Base-by-base conservation (phyloP, 2,113 vertebrate species). In the Gila orcuttii region DNA sequence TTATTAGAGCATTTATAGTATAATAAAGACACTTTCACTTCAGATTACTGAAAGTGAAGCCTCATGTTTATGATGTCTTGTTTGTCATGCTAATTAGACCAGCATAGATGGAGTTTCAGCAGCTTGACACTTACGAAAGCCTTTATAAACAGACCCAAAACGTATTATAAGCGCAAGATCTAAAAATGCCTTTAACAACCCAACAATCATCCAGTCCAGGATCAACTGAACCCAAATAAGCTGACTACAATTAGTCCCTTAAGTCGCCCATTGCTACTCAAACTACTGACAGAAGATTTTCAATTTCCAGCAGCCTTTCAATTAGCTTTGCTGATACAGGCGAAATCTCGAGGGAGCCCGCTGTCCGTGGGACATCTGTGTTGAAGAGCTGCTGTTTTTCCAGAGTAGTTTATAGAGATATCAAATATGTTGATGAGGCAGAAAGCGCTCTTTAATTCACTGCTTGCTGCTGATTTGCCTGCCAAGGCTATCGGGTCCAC, bases 351-450 rank as follows among this genome's bases (percentile, higher is more conserved):
- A 57, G 71, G 33, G 45, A 64, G 77, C 25, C 50, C 39, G 77
- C n/a, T 73, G 69, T 81, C 85, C 71, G n/a, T 60, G 31, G 79
- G 69, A 86, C 79, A 87, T 83, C 87, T 85, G 83, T 28, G 86
- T 55, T 11, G 86, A 86, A 59, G 83, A 87, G 69, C 83, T 81
- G 79, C 60, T 85, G 74, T 83, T 50, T 83, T 87, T 85, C 42
- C 23, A 25, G 33, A 66, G 74, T 76, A 86, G 87, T 85, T 90
- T 86, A 88, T 83, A 83, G 88, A 90, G 89, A 91, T 90, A 89
- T 91, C 89, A 91, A 90, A 90, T 59, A 73, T 86, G 88, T 90
- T 89, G 90, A 92, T 89, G 86, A 87, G 85, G 90, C 86, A 88
- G 88, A 89, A 90, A 86, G 84, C 82, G 79, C 84, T 73, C 77